Conservation (phyloP, 2,113 vertebrate genomes). For the Scophthalmus maximus region DNA sequence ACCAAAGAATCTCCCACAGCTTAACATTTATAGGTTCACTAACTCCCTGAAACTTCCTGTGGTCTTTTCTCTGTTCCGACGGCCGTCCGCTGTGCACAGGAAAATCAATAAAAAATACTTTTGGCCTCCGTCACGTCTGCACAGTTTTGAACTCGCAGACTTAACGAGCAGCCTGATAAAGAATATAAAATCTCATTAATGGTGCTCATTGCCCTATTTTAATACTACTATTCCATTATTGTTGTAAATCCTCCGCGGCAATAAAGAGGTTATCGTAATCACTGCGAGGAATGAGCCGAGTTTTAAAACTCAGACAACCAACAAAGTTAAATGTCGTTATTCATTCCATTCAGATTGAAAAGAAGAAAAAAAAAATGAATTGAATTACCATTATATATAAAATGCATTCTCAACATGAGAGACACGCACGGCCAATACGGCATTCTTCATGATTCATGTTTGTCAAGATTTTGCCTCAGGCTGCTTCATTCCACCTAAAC, state of each 20-base stretch:
- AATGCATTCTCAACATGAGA: not conserved
- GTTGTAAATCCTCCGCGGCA: slow-evolving; percentile 1
- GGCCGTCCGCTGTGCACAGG: not conserved
- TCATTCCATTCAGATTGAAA: not conserved
- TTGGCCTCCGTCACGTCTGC: not conserved
- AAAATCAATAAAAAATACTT: slow-evolving; percentile 39
- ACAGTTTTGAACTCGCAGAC: slow-evolving; percentile 11
- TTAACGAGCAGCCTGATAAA: slow-evolving; percentile 14
- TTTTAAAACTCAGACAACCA: not conserved
- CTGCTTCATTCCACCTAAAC: slow-evolving; percentile 47
- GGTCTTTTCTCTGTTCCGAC: slow-evolving; percentile 1
- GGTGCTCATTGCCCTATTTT: slow-evolving; percentile 8
- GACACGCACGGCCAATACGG: slow-evolving; percentile 8
- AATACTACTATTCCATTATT: not conserved
- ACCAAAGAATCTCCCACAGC: slow-evolving; percentile 50
- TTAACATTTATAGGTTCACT: slow-evolving; percentile 57
- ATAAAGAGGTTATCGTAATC: not conserved
- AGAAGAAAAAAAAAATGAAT: not conserved
- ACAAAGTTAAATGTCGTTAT: not conserved
- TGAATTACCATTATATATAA: not conserved
- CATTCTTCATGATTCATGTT: slow-evolving; percentile 29
- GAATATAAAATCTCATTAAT: not conserved
- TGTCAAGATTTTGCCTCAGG: slow-evolving; percentile 24
- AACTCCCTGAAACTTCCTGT: slow-evolving; percentile 28
- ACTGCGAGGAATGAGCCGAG: not conserved